Conservation (phyloP, 2,113 vertebrate genomes). For the Calyptommatus sinebrachiatus region DNA sequence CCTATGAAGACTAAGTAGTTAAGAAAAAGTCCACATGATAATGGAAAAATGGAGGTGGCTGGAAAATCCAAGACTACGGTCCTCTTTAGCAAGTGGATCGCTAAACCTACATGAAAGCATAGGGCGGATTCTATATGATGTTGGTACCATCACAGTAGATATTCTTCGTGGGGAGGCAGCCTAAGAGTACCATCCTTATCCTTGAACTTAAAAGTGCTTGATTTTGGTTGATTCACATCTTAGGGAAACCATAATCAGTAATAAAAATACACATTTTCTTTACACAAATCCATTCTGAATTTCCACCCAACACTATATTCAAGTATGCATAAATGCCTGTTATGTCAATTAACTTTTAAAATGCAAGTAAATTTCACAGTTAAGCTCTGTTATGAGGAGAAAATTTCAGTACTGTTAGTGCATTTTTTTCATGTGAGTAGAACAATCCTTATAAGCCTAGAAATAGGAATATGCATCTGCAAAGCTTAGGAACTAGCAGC, state of each 20-base stretch:
- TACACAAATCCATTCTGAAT: not conserved
- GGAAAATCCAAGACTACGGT: too few relatives aligned
- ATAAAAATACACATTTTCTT: not conserved
- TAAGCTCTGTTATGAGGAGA: slow-evolving; percentile 2
- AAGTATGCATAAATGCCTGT: too few relatives aligned
- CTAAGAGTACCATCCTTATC: not conserved
- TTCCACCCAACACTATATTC: not conserved
- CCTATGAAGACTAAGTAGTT: too few relatives aligned
- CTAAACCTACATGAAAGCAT: too few relatives aligned
- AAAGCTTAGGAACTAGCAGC: not conserved
- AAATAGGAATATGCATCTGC: not conserved
- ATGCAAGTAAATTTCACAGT: not conserved
- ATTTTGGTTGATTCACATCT: not conserved
- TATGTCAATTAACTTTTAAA: slow-evolving; percentile 7
- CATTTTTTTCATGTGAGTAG: slow-evolving; percentile 14
- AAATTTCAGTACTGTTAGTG: not conserved
- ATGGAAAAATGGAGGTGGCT: too few relatives aligned
- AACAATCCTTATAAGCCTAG: not conserved
- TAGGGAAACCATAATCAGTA: not conserved
- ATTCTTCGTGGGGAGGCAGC: too few relatives aligned
- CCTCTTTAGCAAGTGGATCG: too few relatives aligned
- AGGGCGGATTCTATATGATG: too few relatives aligned
- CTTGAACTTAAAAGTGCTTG: not conserved
- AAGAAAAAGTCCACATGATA: too few relatives aligned
- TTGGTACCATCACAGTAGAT: too few relatives aligned